Conservation (phyloP, 2,113 vertebrate species). For the Bambusicola thoracicus region DNA sequence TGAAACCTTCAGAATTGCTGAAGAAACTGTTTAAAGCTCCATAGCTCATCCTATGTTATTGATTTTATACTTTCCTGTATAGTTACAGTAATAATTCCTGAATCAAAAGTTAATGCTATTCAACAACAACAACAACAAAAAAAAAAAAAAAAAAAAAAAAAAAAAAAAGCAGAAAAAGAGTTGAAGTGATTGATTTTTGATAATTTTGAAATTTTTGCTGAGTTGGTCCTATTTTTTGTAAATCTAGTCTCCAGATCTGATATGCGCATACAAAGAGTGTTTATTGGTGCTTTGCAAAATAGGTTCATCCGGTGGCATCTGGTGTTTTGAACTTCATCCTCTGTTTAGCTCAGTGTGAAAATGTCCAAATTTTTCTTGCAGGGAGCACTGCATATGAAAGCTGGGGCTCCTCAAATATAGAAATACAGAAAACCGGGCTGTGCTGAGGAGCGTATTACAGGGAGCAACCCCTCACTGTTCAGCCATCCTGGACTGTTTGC, state of each 20-base stretch:
- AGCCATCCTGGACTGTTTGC: background rate
- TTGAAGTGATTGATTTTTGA: background rate
- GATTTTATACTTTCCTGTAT: background rate
- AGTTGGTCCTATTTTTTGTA: background rate
- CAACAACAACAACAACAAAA: background rate
- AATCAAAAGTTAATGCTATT: background rate
- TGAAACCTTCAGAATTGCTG: background rate
- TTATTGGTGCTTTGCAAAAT: background rate
- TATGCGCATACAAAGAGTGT: background rate
- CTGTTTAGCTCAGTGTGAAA: background rate
- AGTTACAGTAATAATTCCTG: background rate
- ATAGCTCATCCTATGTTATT: background rate
- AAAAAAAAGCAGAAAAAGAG: background rate
- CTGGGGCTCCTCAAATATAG: background rate
- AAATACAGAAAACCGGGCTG: background rate
- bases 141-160: background rate
- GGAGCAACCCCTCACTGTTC: background rate
- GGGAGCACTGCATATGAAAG: accelerated
- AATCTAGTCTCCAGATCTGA: background rate
- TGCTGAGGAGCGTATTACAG: accelerated
- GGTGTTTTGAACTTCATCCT: background rate
- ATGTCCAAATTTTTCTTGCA: background rate
- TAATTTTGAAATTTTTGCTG: background rate
- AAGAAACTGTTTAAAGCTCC: background rate
- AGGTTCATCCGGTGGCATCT: background rate